Conservation (phyloP, 2,888 invertebrate species). For the Coelinius sp. region DNA sequence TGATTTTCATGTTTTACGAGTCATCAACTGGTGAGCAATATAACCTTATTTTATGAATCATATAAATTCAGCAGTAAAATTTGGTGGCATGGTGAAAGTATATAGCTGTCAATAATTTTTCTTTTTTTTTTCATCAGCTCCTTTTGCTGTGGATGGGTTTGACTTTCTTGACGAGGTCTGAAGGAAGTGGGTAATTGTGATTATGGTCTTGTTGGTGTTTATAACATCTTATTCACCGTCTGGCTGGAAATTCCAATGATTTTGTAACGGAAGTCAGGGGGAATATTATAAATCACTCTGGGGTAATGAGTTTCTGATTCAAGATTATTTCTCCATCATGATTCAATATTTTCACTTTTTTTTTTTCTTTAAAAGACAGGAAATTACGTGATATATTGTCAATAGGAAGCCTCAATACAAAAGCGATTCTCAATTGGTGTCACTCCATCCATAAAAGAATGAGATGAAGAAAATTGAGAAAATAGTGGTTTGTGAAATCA, state of each 20-base stretch:
- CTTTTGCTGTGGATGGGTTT: too few relatives aligned
- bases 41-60: constrained; percentile 46
- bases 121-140: not conserved
- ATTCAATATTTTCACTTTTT: not conserved
- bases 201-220: too few relatives aligned
- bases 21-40: constrained; percentile 29
- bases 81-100: constrained; percentile 34
- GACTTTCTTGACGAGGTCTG: too few relatives aligned
- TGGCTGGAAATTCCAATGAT: too few relatives aligned
- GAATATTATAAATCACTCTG: too few relatives aligned
- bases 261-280: too few relatives aligned
- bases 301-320: too few relatives aligned
- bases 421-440: not conserved
- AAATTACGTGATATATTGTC: not conserved
- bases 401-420: not conserved
- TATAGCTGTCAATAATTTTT: not conserved
- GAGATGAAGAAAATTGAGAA: not conserved
- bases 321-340: not conserved
- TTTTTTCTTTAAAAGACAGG: not conserved
- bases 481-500: constrained; percentile 25
- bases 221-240: too few relatives aligned
- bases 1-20: not conserved
- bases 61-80: constrained; percentile 42
- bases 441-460: not conserved
- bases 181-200: too few relatives aligned